These are phyloP conservation scores for Meriones unguiculatus DNA, from an alignment of 2,113 vertebrate species.

Conservation along the genomic window DNA sequence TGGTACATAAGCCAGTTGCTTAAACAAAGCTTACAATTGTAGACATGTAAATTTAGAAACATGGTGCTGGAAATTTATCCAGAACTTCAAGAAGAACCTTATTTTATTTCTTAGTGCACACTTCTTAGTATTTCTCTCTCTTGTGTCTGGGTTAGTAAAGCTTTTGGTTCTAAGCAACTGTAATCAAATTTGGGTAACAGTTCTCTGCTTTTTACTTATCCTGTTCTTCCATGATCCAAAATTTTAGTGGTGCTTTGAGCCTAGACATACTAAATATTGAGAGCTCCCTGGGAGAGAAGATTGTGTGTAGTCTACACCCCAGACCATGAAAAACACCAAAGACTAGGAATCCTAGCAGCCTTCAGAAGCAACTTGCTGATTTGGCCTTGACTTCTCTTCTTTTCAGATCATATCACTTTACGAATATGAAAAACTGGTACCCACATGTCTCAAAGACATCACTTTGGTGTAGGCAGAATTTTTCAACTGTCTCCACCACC, in stretches of 20 bases:
- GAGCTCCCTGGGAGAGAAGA: neutral
- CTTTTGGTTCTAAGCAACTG: neutral
- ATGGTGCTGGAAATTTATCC: neutral
- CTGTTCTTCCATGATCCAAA: conserved; percentile 22
- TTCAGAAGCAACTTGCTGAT: neutral
- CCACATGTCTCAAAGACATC: neutral
- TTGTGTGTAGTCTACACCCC: neutral
- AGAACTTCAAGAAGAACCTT: neutral
- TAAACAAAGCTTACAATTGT: neutral
- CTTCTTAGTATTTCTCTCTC: neutral
- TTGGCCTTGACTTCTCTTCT: neutral
- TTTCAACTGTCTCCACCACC: neutral
- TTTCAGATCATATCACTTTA: neutral
- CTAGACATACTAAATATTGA: neutral
- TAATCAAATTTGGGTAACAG: neutral
- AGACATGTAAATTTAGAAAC: neutral
- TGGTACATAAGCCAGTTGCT: neutral
- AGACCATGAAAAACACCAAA: neutral
- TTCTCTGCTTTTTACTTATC: neutral
- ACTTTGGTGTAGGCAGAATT: neutral
- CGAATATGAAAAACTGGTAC: neutral
- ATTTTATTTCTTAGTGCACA: neutral
- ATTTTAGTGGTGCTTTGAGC: neutral
- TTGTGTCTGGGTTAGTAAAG: neutral
- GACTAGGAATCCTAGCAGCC: neutral